Percentiles rank a stretch among this genome's conserved stretches.
Evolutionary conservation across 2,797 vertebrate genomes (phyloP).

Genomic region (Acrossocheilus wenchowensis): DNA sequence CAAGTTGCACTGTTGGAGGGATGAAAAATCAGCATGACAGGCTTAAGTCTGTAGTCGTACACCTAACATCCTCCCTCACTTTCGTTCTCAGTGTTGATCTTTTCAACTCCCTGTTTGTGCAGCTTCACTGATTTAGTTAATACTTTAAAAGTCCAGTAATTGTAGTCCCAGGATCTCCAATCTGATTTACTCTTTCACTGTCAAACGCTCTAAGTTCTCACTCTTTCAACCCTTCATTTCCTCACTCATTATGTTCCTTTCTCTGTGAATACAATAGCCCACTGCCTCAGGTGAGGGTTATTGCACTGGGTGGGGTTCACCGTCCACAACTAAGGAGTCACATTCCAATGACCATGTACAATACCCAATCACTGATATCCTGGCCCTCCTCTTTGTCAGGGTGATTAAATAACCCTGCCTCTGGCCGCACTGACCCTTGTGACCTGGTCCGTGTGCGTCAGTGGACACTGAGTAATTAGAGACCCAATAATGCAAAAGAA

Average conservation of each 20-base stretch:
- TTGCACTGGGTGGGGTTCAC: conserved; percentile 57
- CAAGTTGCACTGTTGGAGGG: conserved; percentile 59
- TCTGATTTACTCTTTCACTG: conserved; percentile 44
- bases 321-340: conserved; percentile 49
- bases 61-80: conserved; percentile 23
- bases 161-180: conserved; percentile 36
- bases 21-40: conserved; percentile 68
- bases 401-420: conserved; percentile 76
- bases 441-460: conserved; percentile 78
- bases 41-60: conserved; percentile 58
- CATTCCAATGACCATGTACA: conserved; percentile 60
- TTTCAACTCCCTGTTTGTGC: conserved; percentile 51
- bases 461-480: conserved; percentile 73
- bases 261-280: conserved; percentile 45
- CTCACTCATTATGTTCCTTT: conserved; percentile 52
- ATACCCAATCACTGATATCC: conserved; percentile 54
- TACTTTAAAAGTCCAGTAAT: conserved; percentile 44
- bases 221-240: conserved; percentile 55
- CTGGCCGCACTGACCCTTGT: conserved; percentile 70
- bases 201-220: conserved; percentile 33
- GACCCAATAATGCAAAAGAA: conserved; percentile 70
- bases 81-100: conserved; percentile 32
- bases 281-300: conserved; percentile 61
- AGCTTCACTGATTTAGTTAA: conserved; percentile 40
- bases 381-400: conserved; percentile 63